These are phyloP conservation scores for Geophilus truncorum DNA, from an alignment of 2,888 invertebrate genomes.

Conservation along the genomic window DNA sequence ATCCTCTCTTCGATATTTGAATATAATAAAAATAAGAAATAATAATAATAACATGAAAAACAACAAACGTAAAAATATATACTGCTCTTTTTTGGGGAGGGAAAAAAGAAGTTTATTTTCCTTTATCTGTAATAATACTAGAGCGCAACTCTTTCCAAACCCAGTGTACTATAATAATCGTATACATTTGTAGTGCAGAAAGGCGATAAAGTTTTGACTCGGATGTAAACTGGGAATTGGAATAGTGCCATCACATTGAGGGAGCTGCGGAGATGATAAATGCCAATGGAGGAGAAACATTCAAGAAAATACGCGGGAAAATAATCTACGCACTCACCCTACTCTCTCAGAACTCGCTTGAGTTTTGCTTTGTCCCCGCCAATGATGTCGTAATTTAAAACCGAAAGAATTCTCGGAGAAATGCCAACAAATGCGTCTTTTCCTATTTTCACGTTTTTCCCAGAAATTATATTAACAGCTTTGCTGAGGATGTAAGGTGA, in stretches of 20 bases:
- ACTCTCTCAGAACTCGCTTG: conserved; percentile 1
- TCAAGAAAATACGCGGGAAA: conserved; percentile 33
- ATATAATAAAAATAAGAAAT: not conserved
- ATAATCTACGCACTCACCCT: conserved; percentile 28
- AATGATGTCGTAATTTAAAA: conserved; percentile 33
- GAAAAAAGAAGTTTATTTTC: not conserved
- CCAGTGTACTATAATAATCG: not conserved
- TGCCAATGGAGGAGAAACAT: conserved; percentile 22
- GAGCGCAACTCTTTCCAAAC: not conserved
- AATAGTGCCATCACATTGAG: conserved; percentile 33
- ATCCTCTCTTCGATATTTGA: conserved; percentile 2
- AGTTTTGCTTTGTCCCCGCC: conserved; percentile 6
- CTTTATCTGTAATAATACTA: not conserved
- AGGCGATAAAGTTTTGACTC: conserved; percentile 20
- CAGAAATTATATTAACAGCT: not conserved
- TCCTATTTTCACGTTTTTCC: not conserved
- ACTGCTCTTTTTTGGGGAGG: not conserved
- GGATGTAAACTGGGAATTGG: conserved; percentile 28
- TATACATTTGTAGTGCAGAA: conserved; percentile 6
- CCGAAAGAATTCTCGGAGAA: conserved; percentile 29
- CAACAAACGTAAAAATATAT: not conserved
- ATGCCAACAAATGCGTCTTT: conserved; percentile 23
- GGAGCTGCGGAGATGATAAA: conserved; percentile 32
- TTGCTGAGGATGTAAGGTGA: not conserved
- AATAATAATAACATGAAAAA: not conserved